phyloP scores from a whole-genome alignment of 2,113 vertebrate genomes.

The Menidia beryllina region DNA sequence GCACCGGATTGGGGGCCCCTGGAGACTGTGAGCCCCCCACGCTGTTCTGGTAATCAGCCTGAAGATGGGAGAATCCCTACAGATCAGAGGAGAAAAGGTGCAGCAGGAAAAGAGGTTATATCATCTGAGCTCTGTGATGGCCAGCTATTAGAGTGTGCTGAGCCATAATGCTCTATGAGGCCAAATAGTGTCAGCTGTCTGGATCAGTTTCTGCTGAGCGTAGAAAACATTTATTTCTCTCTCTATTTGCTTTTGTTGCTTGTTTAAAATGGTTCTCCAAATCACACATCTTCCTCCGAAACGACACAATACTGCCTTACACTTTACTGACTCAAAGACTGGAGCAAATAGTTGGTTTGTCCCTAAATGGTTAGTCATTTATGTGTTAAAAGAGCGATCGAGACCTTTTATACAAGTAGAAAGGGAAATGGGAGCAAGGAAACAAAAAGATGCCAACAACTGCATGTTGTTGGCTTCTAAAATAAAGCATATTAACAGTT shows the following conservation, averaged over 20 bases:
- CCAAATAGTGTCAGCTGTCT: constrained; percentile 27
- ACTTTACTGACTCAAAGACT: constrained; percentile 11
- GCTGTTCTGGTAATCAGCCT: constrained; percentile 92
- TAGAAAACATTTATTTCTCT: neutral
- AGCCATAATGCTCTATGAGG: constrained; percentile 25
- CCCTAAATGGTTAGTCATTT: constrained; percentile 3
- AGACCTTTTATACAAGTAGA: neutral
- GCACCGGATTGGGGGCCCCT: constrained; percentile 87
- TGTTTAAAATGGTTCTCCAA: constrained; percentile 16
- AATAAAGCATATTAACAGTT: neutral
- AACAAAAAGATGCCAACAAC: neutral
- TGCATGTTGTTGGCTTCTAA: no score
- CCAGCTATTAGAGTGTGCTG: constrained; percentile 24
- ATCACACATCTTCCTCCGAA: constrained; percentile 13
- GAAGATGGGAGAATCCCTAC: constrained; percentile 95
- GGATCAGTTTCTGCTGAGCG: constrained; percentile 5
- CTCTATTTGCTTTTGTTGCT: constrained; percentile 12
- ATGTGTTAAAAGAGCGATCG: neutral
- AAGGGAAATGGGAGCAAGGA: neutral
- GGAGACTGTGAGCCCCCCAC: constrained; percentile 93
- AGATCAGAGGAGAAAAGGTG: constrained; percentile 9
- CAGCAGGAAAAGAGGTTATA: neutral
- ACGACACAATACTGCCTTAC: constrained; percentile 15
- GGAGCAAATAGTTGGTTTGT: neutral
- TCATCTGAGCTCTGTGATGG: neutral